A percentile compares a stretch with the other conserved stretches of the same genome.
Evolutionary conservation across 2,797 vertebrate genomes (phyloP).

Genomic region (Heteromormyrus szaboi): DNA sequence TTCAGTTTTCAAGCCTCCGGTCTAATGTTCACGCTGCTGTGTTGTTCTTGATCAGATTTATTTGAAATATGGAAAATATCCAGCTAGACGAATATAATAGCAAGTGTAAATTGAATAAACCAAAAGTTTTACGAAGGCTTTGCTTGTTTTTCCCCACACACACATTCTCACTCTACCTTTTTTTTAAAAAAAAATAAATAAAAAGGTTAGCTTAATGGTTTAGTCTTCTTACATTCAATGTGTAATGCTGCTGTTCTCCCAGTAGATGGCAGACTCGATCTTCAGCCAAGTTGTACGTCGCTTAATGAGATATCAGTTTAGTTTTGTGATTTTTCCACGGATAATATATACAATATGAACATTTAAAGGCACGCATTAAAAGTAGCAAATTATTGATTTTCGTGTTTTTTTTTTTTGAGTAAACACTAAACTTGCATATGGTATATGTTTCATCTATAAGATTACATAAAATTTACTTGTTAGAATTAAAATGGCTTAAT

Average conservation of each 20-base stretch:
- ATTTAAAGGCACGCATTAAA: not conserved
- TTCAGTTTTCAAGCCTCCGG: slow-evolving; percentile 36
- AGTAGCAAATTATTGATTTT: not conserved
- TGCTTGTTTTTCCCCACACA: not conserved
- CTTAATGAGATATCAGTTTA: not conserved
- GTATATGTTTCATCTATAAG: not conserved
- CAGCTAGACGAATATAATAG: slow-evolving; percentile 31
- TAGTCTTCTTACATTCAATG: not conserved
- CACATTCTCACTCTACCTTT: not conserved
- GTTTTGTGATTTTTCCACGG: not conserved
- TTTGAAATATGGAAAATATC: slow-evolving; percentile 42
- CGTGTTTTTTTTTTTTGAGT: not conserved
- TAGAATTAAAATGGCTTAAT: not conserved
- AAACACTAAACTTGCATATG: not conserved
- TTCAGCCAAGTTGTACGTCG: not conserved
- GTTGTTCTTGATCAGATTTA: slow-evolving; percentile 37
- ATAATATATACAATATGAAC: not conserved
- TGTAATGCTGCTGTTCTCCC: not conserved
- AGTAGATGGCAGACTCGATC: not conserved
- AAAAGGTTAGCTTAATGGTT: not conserved
- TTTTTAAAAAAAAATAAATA: no score
- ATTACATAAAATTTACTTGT: not conserved
- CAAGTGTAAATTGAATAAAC: slow-evolving; percentile 51
- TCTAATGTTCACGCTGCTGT: slow-evolving; percentile 41
- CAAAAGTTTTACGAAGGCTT: slow-evolving; percentile 39